Evolutionary conservation across 2,888 invertebrate species (phyloP), one percentile per base, ranked within the genome.

Genomic region (Hirtodrosophila histrioides): DNA sequence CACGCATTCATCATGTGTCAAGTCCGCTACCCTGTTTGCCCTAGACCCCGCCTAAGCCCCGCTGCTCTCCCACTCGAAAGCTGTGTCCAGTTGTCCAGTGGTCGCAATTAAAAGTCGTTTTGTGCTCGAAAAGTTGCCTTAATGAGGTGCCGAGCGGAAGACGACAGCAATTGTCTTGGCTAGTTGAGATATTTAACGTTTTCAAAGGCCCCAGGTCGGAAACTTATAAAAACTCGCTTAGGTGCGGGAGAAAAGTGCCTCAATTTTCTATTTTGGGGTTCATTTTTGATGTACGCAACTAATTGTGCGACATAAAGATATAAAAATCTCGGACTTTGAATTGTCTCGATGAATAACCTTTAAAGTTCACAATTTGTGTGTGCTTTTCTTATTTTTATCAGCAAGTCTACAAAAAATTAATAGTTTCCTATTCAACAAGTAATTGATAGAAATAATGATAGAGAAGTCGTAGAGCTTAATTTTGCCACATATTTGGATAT

Each of bases 141-240:
- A 84, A 86, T 86, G 81, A 81, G 86, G 81, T 86, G 86, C 51
- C 73, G 80, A 86, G 66, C 86, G 80, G 80, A 83, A 86, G 84
- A 51, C 49, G 46, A 46, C 53, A 60, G 40, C 56, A 46, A 66
- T 70, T 84, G 72, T 53, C 60, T 45, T 45, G 53, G 45, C 48
- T 60, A 48, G 73, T 79, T 73, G 46, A 73, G 77, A 69, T 76
- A 61, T 66, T 69, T 56, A 36, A 72, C 56, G 48, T 44, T 36
- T 50, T 41, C 17, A 57, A 55, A 39, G 53, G 45, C 29, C 9
- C 23, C 33, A 40, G 9, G 10, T 37, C 27, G 7, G n/a, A 3
- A 29, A 10, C 35, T 35, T n/a, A 29, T 45, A 37, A 53, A 43
- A 53, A 31, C 11, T 17, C 31, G 17, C 44, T 50, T 8, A 12